These are phyloP conservation scores for Bemisia tabaci DNA, from an alignment of 1,140 invertebrate species.

Conservation along the genomic window DNA sequence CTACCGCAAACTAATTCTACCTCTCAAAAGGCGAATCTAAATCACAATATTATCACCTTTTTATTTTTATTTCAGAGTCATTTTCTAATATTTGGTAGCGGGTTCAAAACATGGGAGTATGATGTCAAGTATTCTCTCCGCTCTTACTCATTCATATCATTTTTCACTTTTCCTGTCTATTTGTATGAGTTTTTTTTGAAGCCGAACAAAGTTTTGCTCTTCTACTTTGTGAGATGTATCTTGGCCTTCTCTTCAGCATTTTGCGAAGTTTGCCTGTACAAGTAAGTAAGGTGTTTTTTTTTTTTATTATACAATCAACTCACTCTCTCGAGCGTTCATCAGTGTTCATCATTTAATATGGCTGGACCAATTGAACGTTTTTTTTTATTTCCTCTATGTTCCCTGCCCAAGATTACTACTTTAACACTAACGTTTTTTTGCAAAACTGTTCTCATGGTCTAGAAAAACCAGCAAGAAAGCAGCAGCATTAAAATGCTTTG, in stretches of 20 bases:
- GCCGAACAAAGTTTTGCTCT: conserved; percentile 69
- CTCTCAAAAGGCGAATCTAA: too few species aligned
- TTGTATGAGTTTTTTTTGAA: conserved; percentile 61
- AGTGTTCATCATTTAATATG: not conserved
- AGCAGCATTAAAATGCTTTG: too few species aligned
- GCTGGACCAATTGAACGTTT: conserved; percentile 6
- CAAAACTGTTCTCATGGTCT: too few species aligned
- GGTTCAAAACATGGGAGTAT: conserved; percentile 99
- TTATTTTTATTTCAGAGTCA: conserved; percentile 67
- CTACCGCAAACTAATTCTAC: too few species aligned
- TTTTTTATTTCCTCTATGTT: conserved; percentile 31
- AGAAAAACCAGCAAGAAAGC: too few species aligned
- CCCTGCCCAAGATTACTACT: too few species aligned
- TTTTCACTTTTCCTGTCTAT: conserved; percentile 76
- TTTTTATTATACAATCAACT: conserved; percentile 9
- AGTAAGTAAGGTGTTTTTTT: conserved; percentile 42
- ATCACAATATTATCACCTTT: too few species aligned
- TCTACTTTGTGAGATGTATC: conserved; percentile 76
- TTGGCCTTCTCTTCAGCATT: conserved; percentile 65
- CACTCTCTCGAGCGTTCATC: not conserved
- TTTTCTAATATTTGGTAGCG: conserved; percentile 67
- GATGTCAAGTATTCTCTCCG: conserved; percentile 85
- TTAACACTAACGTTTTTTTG: too few species aligned
- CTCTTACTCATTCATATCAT: conserved; percentile 80
- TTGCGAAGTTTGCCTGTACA: conserved; percentile 88